Base-by-base conservation (phyloP, 2,888 invertebrate genomes). In the Pharmacophagus antenor region DNA sequence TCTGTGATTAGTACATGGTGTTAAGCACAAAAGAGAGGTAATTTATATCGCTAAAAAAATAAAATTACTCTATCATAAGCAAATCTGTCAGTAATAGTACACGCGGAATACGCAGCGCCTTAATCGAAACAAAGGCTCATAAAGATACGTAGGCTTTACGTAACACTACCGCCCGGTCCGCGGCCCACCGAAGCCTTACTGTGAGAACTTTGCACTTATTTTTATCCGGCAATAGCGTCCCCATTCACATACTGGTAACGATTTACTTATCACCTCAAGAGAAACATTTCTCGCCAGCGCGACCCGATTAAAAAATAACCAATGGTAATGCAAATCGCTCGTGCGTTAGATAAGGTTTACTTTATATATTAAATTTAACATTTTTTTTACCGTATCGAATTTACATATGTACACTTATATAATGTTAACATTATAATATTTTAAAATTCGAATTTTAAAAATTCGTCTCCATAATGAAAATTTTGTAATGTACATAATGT, bases 41-140 rank as follows among this genome's bases (percentile, higher is more conserved):
- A 25, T 5, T 3, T 25, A 25, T 25, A 10, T 37, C 4, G 15
- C 4, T n/a, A n/a, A 37, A 37, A 37, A 15, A 37, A 37, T 4
- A 10, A 31, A 31, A 15, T 15, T 23, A 21, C 23, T 47, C 10
- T 23, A 44, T 41, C 25, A n/a, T 47, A 22, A 61, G 20, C 42
- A 52, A 46, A 22, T 56, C 63, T 70, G 67, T 65, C 42, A 42
- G 59, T 52, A 64, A 71, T 63, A 67, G 70, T 72, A 71, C 69
- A 53, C 63, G 63, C 63, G 64, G 64, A 65, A 58, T 67, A 72
- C 68, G 78, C 79, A 79, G 79, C 76, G 80, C 71, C 80, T 82
- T 78, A 76, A 76, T 80, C 82, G 69, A 82, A 77, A 87, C 87
- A 87, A 87, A 85, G 87, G 85, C 76, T 82, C 86, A 81, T 87